Percentiles rank a stretch among this genome's conserved stretches.
phyloP scores from a whole-genome alignment of 1,140 invertebrate genomes.

The Bicyclus anynana region DNA sequence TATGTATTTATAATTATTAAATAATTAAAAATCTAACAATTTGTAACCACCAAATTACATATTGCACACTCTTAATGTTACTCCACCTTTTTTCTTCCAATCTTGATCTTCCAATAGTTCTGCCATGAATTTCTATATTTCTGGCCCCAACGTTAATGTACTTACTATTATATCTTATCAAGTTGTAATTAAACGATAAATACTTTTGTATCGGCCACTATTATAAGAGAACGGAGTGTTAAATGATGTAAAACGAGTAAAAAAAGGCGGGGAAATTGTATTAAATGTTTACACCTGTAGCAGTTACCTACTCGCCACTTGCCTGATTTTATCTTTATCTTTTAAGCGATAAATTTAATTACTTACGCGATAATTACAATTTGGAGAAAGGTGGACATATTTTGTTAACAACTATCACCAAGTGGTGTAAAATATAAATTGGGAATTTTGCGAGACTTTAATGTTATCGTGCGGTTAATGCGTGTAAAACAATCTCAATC shows the following conservation, averaged over 20 bases:
- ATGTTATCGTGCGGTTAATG: neutral
- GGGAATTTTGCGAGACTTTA: neutral
- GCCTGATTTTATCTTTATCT: constrained; percentile 6
- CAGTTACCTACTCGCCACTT: neutral
- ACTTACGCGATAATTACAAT: constrained; percentile 1
- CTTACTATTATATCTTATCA: constrained; percentile 14
- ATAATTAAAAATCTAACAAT: no score
- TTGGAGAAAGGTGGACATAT: neutral
- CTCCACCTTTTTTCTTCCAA: no score
- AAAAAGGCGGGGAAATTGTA: neutral
- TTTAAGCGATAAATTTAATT: constrained; percentile 2
- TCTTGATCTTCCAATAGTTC: no score
- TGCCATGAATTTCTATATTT: no score
- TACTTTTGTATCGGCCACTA: neutral
- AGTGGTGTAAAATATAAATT: constrained; percentile 1
- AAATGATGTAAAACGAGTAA: neutral
- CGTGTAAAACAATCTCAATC: no score
- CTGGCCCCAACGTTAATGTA: no score
- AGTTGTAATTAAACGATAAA: constrained; percentile 14
- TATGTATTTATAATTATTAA: no score
- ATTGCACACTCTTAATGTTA: no score
- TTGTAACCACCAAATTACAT: no score
- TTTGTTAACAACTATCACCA: neutral
- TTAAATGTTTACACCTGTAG: constrained; percentile 7
- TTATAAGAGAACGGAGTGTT: neutral